phyloP scores from a whole-genome alignment of 2,113 vertebrate species.

The Catharus bicknelli region DNA sequence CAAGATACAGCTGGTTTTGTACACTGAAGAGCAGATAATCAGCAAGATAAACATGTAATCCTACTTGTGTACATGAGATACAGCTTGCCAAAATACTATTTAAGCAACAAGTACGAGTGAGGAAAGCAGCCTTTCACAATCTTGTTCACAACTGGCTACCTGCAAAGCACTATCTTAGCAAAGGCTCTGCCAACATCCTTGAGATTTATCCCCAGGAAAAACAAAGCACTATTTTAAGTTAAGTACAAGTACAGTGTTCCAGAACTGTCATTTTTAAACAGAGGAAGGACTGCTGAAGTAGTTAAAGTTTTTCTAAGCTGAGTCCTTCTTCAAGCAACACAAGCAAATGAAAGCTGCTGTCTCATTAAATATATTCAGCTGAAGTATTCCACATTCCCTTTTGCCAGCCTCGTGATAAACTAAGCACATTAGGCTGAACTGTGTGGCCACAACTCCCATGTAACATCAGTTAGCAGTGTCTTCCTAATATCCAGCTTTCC shows the following conservation, averaged over 20 bases:
- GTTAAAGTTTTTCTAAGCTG: neutral
- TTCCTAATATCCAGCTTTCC: neutral
- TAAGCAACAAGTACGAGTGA: neutral
- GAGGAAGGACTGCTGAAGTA: neutral
- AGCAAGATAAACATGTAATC: constrained; percentile 9
- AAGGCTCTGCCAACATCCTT: neutral
- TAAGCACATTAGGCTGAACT: fast-evolving
- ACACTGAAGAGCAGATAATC: neutral
- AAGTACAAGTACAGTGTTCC: neutral
- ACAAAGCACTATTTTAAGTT: constrained; percentile 1
- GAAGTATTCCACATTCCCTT: neutral
- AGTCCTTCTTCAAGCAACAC: neutral
- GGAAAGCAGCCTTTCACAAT: constrained; percentile 18
- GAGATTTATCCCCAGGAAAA: neutral
- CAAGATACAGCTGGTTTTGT: neutral
- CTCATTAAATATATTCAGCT: neutral
- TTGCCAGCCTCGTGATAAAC: neutral
- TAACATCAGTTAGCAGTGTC: neutral
- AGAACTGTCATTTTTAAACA: constrained; percentile 2
- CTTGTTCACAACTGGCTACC: neutral
- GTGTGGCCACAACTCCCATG: neutral
- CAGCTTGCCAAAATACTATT: neutral
- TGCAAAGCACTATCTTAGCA: neutral
- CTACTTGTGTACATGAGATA: neutral
- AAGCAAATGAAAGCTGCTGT: neutral